phyloP scores from a whole-genome alignment of 2,113 vertebrate genomes.

The Ursus arctos region DNA sequence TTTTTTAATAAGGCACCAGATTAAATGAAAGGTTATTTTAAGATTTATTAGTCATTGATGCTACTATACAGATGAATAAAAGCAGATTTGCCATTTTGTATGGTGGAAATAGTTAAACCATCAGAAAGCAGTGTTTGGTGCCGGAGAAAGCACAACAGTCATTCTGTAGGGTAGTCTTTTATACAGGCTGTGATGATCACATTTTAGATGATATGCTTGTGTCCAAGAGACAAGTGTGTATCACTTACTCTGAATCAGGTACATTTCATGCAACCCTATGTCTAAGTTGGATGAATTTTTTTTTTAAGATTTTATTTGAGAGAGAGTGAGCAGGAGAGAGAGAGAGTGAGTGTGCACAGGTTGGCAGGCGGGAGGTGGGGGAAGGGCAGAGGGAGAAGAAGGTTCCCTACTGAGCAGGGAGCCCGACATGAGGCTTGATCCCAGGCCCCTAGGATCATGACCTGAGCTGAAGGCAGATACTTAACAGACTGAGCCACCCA shows the following conservation, averaged over 20 bases:
- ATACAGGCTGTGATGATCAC: not conserved
- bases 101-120: slow-evolving; percentile 14
- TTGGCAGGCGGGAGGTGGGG: not conserved
- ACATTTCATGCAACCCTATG: not conserved
- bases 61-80: not conserved
- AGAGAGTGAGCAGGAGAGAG: not conserved
- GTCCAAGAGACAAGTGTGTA: not conserved
- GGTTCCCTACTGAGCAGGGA: not conserved
- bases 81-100: slow-evolving; percentile 28
- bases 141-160: not conserved
- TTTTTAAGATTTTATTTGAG: not conserved
- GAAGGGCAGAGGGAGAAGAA: not conserved
- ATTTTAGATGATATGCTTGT: not conserved
- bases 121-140: not conserved
- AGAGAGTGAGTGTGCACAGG: too few species aligned
- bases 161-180: not conserved
- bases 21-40: slow-evolving; percentile 42
- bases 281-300: not conserved
- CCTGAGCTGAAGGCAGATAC: not conserved
- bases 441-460: not conserved
- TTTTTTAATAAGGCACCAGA: not conserved
- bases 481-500: not conserved
- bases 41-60: not conserved
- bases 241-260: not conserved
- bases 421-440: not conserved